Conservation (phyloP, 2,888 invertebrate genomes). For the Metellina segmentata region DNA sequence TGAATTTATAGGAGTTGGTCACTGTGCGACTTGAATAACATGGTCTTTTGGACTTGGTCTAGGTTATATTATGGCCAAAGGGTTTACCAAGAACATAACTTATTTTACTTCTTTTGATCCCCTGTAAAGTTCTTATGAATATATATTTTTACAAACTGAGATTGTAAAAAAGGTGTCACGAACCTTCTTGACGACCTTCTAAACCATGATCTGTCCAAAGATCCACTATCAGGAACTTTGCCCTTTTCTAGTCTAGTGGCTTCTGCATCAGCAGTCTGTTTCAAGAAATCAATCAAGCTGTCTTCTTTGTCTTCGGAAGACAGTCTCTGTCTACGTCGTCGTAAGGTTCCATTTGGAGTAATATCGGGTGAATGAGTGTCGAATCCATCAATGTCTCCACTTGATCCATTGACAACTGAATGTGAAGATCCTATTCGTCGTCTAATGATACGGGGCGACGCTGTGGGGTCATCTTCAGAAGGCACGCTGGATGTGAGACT, state of each 20-base stretch:
- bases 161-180: not conserved
- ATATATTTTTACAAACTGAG: constrained; percentile 78
- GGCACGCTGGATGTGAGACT: constrained; percentile 79
- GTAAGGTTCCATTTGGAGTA: constrained; percentile 92
- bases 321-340: constrained; percentile 88
- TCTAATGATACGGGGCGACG: constrained; percentile 86
- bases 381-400: constrained; percentile 67
- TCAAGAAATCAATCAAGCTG: constrained; percentile 84
- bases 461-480: constrained; percentile 85
- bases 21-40: too few species aligned
- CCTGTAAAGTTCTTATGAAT: constrained; percentile 79
- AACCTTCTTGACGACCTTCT: constrained; percentile 86
- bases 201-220: constrained; percentile 92
- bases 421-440: constrained; percentile 85
- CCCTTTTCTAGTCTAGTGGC: constrained; percentile 88
- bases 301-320: constrained; percentile 90
- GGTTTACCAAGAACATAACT: too few species aligned
- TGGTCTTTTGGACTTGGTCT: too few species aligned
- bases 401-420: constrained; percentile 64
- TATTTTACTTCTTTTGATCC: too few species aligned
- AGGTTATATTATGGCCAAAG: too few species aligned
- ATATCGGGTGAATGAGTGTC: constrained; percentile 84
- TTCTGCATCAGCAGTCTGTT: constrained; percentile 72
- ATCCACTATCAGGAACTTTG: constrained; percentile 79
- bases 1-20: too few species aligned